These are phyloP conservation scores for Acrocephalus scirpaceus DNA, from an alignment of 2,797 vertebrate species.

Conservation along the genomic window DNA sequence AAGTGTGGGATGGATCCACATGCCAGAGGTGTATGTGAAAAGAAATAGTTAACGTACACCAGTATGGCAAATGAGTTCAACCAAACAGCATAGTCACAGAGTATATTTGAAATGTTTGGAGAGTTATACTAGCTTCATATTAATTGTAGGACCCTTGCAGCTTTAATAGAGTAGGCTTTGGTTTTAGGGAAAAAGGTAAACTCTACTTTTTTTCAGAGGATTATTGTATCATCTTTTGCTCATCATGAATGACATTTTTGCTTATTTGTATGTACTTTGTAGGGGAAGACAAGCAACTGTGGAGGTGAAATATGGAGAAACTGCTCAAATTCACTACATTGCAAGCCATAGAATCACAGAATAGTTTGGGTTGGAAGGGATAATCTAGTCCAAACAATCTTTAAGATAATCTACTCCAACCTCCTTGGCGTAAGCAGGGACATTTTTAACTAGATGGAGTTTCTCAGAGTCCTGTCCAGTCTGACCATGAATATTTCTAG, in stretches of 20 bases:
- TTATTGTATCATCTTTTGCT: background rate
- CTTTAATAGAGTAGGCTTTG: background rate
- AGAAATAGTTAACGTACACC: background rate
- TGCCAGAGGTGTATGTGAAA: background rate
- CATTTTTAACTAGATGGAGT: background rate
- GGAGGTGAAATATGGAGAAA: background rate
- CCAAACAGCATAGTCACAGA: background rate
- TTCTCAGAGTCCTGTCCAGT: background rate
- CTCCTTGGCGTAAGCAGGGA: accelerated
- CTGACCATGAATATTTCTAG: background rate
- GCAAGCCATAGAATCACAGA: background rate
- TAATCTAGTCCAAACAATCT: background rate
- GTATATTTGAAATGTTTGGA: background rate
- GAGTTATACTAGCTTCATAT: background rate
- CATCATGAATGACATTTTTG: background rate
- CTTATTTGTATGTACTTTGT: background rate
- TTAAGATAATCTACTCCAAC: background rate
- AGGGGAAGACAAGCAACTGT: background rate
- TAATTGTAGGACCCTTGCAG: background rate
- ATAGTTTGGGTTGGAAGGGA: background rate
- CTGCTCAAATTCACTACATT: background rate
- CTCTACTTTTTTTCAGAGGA: background rate
- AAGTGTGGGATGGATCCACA: background rate
- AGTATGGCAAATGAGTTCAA: background rate
- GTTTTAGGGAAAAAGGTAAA: background rate